Evolutionary conservation across 2,113 vertebrate species (phyloP), one percentile per base, ranked within the genome.

Genomic region (Microcebus ravelobensis): DNA sequence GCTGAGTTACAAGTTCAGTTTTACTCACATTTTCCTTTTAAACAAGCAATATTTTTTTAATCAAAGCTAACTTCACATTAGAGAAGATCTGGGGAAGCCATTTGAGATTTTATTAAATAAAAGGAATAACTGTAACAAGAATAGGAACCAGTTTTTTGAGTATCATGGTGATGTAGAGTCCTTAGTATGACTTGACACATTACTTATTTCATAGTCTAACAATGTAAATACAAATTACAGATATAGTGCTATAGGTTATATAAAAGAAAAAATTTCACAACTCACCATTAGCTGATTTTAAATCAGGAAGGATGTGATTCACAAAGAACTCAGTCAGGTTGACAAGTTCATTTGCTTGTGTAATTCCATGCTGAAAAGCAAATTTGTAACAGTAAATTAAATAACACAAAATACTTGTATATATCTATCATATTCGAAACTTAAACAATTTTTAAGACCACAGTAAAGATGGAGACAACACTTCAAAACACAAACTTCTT

Each of bases 341-440:
- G 96, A 99, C 99, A 70, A 99, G 98, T 98, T 99, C 99, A 95
- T 99, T 99, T 81, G 99, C 99, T 99, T 99, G 99, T 59, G 99
- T 99, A 98, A 99, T 99, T 96, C 99, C 99, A 98, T 99, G 99
- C 99, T 99, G 97, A 91, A 97, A 98, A 97, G 74, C 3, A 7
- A 86, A 94, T 87, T 91, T 61, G 13, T 88, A 93, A 93, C 13
- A 89, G 57, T 59, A 63, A 96, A 86, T 25, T 63, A 57, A 57
- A 84, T 57, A 85, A 88, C 20, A 90, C 45, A 11, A 81, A 90
- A 73, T 25, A 25, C 2, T 21, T 71, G 1, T 23, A 79, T n/a
- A 13, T 79, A 79, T n/a, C 76, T 55, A 55, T 27, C 12, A 34
- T 42, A 84, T 21, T 48, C 50, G 50, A 83, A 61, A 63, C 50